Conservation (phyloP, 2,888 invertebrate species). For the Myopa tessellatipennis region DNA sequence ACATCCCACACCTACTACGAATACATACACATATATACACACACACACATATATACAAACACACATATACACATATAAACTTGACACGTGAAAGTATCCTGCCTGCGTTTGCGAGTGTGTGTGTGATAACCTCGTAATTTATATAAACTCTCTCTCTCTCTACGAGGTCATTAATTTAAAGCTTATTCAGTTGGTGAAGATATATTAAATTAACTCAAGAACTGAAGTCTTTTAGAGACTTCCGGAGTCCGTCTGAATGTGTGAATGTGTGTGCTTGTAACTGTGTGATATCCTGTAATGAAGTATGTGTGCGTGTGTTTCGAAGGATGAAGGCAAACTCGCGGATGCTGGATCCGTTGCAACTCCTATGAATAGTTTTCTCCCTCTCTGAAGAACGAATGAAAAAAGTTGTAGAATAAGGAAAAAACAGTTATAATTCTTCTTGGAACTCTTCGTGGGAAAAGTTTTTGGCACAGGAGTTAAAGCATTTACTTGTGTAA, state of each 20-base stretch:
- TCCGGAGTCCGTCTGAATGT: not conserved
- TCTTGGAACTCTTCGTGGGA: not conserved
- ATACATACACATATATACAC: too few species aligned
- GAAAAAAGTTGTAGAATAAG: not conserved
- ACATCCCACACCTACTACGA: too few species aligned
- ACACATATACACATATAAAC: too few species aligned
- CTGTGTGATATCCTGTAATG: not conserved
- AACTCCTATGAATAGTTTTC: not conserved
- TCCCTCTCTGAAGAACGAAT: not conserved
- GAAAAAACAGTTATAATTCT: not conserved
- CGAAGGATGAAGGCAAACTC: not conserved
- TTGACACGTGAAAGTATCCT: not conserved
- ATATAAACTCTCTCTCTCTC: constrained; percentile 56
- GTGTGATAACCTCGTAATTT: constrained; percentile 59
- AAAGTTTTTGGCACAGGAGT: not conserved
- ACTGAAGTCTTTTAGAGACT: not conserved
- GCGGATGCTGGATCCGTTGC: not conserved
- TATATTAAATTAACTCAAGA: constrained; percentile 66
- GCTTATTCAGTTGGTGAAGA: constrained; percentile 66
- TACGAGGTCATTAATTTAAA: constrained; percentile 65
- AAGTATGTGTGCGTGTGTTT: not conserved
- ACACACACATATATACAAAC: too few species aligned
- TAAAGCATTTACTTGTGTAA: not conserved
- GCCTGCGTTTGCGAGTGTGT: constrained; percentile 16
- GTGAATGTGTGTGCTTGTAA: not conserved